Percentiles rank a stretch among this genome's conserved stretches.
Evolutionary conservation across 2,797 vertebrate genomes (phyloP).

Genomic region (Gallinago nigripennis): DNA sequence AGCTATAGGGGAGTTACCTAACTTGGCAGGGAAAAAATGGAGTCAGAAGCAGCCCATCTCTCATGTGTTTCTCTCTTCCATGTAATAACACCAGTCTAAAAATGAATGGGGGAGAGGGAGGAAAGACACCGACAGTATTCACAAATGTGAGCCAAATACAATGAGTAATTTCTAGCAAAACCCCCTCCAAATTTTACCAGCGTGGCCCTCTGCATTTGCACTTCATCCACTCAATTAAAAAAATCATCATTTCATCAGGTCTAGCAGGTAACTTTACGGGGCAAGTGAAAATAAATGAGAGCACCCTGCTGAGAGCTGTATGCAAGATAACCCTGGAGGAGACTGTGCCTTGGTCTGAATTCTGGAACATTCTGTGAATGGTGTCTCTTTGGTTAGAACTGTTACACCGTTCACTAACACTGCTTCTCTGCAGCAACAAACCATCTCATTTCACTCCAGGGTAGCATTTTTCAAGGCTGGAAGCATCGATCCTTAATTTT

Average conservation of each 20-base stretch:
- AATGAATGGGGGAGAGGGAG: not conserved
- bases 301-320: not conserved
- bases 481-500: conserved; percentile 21
- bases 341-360: not conserved
- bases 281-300: not conserved
- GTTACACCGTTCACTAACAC: not conserved
- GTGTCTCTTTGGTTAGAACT: not conserved
- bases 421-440: not conserved
- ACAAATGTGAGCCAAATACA: not conserved
- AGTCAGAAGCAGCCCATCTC: not conserved
- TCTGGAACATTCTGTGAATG: not conserved
- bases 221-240: not conserved
- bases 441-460: not conserved
- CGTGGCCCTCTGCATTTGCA: not conserved
- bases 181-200: not conserved
- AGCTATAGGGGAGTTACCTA: not conserved
- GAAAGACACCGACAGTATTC: fast-evolving
- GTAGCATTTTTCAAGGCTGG: conserved; percentile 44
- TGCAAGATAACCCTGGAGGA: not conserved
- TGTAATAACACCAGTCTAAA: fast-evolving
- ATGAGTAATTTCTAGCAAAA: not conserved
- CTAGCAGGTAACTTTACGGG: not conserved
- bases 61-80: not conserved
- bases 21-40: not conserved
- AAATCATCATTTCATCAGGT: not conserved